These are phyloP conservation scores for Sebastiscus tertius DNA, from an alignment of 2,797 vertebrate species.

Conservation along the genomic window DNA sequence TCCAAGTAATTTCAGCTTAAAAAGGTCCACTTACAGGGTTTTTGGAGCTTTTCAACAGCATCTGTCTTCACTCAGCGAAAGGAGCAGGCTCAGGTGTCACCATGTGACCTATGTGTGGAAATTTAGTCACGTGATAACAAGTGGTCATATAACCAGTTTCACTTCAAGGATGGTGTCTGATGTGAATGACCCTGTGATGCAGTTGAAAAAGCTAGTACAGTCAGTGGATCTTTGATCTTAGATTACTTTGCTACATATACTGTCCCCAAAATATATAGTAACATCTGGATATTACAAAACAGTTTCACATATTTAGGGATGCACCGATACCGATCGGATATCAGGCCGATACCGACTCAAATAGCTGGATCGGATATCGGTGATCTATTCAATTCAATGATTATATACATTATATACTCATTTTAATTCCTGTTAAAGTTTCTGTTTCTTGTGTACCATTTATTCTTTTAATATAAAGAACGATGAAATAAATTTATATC, in stretches of 20 bases:
- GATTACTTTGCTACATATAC: neutral
- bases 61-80: neutral
- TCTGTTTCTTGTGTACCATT: too few species aligned
- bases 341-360: too few species aligned
- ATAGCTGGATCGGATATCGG: too few species aligned
- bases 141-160: neutral
- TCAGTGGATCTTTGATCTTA: neutral
- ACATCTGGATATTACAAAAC: neutral
- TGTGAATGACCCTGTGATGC: neutral
- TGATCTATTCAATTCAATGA: too few species aligned
- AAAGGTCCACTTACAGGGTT: neutral
- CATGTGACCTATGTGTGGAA: neutral
- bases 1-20: neutral
- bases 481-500: too few species aligned
- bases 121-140: neutral
- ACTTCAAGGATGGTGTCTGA: neutral
- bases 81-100: neutral
- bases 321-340: too few species aligned
- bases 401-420: too few species aligned
- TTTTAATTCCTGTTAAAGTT: too few species aligned
- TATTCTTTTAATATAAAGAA: too few species aligned
- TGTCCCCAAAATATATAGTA: neutral
- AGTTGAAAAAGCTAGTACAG: neutral
- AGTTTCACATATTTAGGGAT: too few species aligned
- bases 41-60: neutral